phyloP scores from a whole-genome alignment of 2,888 invertebrate species.

The Gisinianus flammeolus region DNA sequence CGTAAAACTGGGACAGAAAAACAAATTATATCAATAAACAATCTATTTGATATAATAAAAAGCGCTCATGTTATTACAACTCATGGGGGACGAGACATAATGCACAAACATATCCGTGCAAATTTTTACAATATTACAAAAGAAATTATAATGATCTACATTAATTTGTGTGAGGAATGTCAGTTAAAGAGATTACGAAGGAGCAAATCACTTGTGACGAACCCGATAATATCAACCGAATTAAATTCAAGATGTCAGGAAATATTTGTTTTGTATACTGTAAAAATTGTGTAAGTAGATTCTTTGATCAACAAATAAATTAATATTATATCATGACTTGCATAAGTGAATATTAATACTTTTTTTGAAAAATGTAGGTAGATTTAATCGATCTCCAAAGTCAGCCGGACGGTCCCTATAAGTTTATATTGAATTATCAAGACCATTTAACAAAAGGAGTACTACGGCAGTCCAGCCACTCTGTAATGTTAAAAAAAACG shows the following conservation, averaged over 20 bases:
- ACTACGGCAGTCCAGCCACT: too few species aligned
- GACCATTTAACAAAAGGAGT: slow-evolving; percentile 57
- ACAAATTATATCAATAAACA: background rate
- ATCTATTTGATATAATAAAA: background rate
- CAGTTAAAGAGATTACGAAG: background rate
- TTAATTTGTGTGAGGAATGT: background rate
- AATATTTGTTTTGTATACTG: too few species aligned
- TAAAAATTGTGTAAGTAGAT: too few species aligned
- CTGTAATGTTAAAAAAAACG: too few species aligned
- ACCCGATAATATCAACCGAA: background rate
- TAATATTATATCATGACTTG: too few species aligned
- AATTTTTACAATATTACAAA: background rate
- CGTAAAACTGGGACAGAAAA: background rate
- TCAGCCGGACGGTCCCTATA: slow-evolving; percentile 47
- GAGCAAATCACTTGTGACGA: background rate
- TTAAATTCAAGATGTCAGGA: background rate
- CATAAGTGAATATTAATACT: too few species aligned
- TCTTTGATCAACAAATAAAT: too few species aligned
- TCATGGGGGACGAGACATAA: background rate
- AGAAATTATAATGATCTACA: background rate
- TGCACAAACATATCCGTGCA: background rate
- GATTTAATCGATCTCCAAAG: slow-evolving; percentile 56
- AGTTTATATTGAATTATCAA: slow-evolving; percentile 56
- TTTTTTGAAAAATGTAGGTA: too few species aligned
- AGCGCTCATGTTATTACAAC: background rate